These are phyloP conservation scores for Euphonia xanthogaster DNA, from an alignment of 2,797 vertebrate species.

Conservation along the genomic window DNA sequence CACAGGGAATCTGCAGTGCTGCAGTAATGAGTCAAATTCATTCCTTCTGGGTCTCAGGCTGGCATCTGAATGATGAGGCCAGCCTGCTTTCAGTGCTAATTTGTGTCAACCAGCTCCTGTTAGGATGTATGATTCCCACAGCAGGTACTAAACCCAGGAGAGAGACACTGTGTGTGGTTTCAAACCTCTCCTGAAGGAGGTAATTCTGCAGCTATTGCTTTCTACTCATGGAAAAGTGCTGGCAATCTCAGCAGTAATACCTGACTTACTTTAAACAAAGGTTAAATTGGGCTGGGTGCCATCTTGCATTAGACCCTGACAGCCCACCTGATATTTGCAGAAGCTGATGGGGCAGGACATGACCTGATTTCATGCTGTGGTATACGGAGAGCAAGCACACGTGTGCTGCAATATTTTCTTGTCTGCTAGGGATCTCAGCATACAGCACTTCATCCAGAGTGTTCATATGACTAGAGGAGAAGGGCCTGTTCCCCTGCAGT, in stretches of 20 bases:
- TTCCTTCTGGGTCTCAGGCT: not conserved
- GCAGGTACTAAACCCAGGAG: not conserved
- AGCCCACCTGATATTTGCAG: not conserved
- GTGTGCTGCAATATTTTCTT: not conserved
- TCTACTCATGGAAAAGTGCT: not conserved
- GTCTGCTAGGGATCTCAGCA: not conserved
- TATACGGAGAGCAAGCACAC: not conserved
- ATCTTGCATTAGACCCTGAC: not conserved
- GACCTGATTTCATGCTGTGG: not conserved
- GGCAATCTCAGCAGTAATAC: not conserved
- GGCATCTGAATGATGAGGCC: not conserved
- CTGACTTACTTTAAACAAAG: conserved; percentile 2
- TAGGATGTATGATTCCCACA: not conserved
- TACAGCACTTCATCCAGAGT: not conserved
- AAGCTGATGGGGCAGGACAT: not conserved
- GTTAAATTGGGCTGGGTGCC: not conserved
- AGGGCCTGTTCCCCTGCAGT: not conserved
- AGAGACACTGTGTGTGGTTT: not conserved
- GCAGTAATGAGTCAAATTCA: not conserved
- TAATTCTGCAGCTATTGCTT: not conserved
- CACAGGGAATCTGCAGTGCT: not conserved
- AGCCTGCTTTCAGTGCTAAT: not conserved
- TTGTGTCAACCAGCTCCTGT: not conserved
- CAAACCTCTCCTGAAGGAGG: not conserved
- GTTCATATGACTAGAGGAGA: not conserved